Evolutionary conservation across 2,888 invertebrate genomes (phyloP).

Genomic region (Agriotes lineatus): DNA sequence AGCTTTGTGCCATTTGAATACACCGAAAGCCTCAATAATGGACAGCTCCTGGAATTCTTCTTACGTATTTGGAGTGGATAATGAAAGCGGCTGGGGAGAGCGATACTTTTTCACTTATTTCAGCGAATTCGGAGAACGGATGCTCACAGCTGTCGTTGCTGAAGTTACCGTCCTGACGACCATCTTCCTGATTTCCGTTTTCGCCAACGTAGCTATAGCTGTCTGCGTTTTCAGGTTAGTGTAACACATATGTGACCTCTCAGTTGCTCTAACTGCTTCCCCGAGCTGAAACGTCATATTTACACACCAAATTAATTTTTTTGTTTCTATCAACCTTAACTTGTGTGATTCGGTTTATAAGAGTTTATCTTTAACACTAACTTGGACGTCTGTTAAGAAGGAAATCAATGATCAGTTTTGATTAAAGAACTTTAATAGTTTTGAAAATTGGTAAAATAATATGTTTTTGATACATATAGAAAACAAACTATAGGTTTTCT

Average conservation of each 20-base stretch:
- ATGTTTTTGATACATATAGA: too few relatives aligned
- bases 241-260: constrained; percentile 29
- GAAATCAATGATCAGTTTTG: too few relatives aligned
- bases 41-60: constrained; percentile 64
- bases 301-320: too few relatives aligned
- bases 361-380: too few relatives aligned
- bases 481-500: too few relatives aligned
- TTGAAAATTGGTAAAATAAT: too few relatives aligned
- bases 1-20: not conserved
- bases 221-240: constrained; percentile 67
- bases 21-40: not conserved
- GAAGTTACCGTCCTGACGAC: constrained; percentile 62
- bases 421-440: too few relatives aligned
- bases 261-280: not conserved
- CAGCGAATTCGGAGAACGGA: constrained; percentile 68
- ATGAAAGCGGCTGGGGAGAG: constrained; percentile 67
- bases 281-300: too few relatives aligned
- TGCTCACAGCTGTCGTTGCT: constrained; percentile 61
- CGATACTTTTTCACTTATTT: constrained; percentile 72
- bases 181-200: constrained; percentile 66
- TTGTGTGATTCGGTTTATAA: too few relatives aligned
- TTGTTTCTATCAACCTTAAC: too few relatives aligned
- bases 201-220: constrained; percentile 69
- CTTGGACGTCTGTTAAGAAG: too few relatives aligned
- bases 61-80: constrained; percentile 68